phyloP scores from a whole-genome alignment of 2,888 invertebrate genomes.

The Epistrophe eligans region DNA sequence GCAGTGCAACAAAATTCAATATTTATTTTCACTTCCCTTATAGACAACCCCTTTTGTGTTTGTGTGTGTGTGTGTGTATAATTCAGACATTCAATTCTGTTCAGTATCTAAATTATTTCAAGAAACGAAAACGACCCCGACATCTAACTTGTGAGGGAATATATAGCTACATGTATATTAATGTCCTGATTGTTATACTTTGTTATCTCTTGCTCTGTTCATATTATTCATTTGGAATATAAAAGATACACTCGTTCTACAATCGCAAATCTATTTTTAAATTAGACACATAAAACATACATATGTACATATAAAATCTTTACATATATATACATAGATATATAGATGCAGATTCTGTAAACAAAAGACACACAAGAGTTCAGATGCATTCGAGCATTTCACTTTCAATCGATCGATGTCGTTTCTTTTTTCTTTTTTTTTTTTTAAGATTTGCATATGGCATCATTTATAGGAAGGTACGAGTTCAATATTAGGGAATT shows the following conservation, averaged over 20 bases:
- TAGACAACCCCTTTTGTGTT: neutral
- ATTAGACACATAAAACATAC: slow-evolving; percentile 10
- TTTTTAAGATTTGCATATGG: slow-evolving; percentile 47
- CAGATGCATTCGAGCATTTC: slow-evolving; percentile 66
- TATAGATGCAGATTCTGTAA: slow-evolving; percentile 7
- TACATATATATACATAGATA: neutral
- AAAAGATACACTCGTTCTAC: slow-evolving; percentile 11
- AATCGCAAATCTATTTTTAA: slow-evolving; percentile 68
- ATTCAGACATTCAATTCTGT: slow-evolving; percentile 15
- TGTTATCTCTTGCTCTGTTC: slow-evolving; percentile 48
- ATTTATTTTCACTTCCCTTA: slow-evolving; percentile 13
- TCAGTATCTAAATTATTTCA: slow-evolving; percentile 28
- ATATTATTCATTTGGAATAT: slow-evolving; percentile 21
- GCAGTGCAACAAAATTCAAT: slow-evolving; percentile 23
- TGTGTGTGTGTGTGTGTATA: neutral
- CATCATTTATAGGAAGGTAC: slow-evolving; percentile 16
- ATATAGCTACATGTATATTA: neutral
- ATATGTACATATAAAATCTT: slow-evolving; percentile 12
- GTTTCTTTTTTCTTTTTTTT: slow-evolving; percentile 9
- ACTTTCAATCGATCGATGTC: slow-evolving; percentile 71
- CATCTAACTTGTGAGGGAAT: slow-evolving; percentile 1
- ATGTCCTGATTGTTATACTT: slow-evolving; percentile 23
- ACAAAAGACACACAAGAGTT: slow-evolving; percentile 62
- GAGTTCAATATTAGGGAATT: slow-evolving; percentile 49
- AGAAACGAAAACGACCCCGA: slow-evolving; percentile 27